phyloP scores from a whole-genome alignment of 2,113 vertebrate species.

The Galemys pyrenaicus region DNA sequence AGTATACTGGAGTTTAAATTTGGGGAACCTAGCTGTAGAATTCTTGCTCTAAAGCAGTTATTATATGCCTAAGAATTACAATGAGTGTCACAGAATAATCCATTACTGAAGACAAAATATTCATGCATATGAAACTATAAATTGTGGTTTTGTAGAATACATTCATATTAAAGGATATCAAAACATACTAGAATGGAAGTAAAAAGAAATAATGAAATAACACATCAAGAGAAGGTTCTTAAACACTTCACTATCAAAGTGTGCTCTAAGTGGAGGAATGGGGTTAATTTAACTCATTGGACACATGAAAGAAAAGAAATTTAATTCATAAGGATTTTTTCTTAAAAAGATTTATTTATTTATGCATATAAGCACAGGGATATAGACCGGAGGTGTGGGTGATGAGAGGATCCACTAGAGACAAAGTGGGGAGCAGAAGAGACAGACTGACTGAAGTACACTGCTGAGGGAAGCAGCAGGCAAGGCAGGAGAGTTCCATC shows the following conservation, averaged over 20 bases:
- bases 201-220: constrained; percentile 5
- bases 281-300: background rate
- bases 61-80: background rate
- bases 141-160: background rate
- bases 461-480: no score
- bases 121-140: background rate
- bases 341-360: no score
- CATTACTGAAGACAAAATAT: background rate
- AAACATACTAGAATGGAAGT: background rate
- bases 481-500: no score
- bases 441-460: no score
- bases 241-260: background rate
- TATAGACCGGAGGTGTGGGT: no score
- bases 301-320: background rate
- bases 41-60: background rate
- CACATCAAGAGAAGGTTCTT: background rate
- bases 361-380: no score
- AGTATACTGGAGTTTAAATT: background rate
- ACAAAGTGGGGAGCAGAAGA: no score
- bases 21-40: background rate
- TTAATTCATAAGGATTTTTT: background rate
- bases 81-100: background rate
- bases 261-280: background rate
- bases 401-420: no score
- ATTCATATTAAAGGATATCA: background rate